Percentiles rank a stretch among this genome's conserved stretches.
Evolutionary conservation across 1,140 invertebrate genomes (phyloP).

Genomic region (Coenobita brevimanus): DNA sequence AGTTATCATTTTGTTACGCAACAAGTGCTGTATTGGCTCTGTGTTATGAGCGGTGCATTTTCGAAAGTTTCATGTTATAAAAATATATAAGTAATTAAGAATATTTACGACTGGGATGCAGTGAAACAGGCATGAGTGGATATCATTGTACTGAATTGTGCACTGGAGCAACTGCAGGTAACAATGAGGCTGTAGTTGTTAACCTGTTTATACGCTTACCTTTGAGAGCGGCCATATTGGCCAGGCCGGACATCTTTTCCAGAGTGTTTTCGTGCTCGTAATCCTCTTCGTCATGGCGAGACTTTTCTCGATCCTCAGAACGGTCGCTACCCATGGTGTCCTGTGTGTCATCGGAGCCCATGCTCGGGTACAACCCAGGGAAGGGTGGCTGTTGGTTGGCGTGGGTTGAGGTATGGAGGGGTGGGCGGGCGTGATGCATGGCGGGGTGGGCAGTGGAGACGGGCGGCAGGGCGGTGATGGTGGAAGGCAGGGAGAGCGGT

Average conservation of each 20-base stretch:
- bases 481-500: slow-evolving; percentile 64
- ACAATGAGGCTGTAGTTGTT: too few species aligned
- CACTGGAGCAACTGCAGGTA: background rate
- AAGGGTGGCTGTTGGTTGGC: slow-evolving; percentile 59
- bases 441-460: slow-evolving; percentile 61
- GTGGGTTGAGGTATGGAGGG: slow-evolving; percentile 58
- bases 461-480: slow-evolving; percentile 66
- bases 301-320: slow-evolving; percentile 65
- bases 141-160: too few species aligned
- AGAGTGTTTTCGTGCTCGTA: slow-evolving; percentile 65
- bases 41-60: too few species aligned
- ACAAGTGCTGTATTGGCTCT: too few species aligned
- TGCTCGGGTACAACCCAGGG: slow-evolving; percentile 52
- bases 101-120: too few species aligned
- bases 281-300: slow-evolving; percentile 60
- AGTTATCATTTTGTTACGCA: too few species aligned
- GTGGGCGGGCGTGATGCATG: slow-evolving; percentile 49
- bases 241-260: slow-evolving; percentile 69
- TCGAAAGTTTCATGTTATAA: too few species aligned
- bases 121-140: too few species aligned
- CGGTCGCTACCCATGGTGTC: slow-evolving; percentile 68
- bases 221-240: slow-evolving; percentile 70
- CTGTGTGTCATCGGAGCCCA: slow-evolving; percentile 61
- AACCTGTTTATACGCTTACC: too few species aligned
- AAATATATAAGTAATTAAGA: too few species aligned